phyloP scores from a whole-genome alignment of 1,140 invertebrate species.

The Camponotus floridanus region DNA sequence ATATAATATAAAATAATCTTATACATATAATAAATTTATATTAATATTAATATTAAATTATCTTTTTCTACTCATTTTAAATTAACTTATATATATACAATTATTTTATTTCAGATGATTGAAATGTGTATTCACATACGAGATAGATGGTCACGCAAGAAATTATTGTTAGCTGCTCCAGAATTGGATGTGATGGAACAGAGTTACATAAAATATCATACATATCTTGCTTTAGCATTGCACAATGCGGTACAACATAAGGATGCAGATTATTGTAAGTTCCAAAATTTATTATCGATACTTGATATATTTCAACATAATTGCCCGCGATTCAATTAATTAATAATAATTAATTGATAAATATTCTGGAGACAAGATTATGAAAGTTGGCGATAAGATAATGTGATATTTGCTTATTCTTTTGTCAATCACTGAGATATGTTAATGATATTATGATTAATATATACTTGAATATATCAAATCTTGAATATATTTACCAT shows the following conservation, averaged over 20 bases:
- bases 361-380: conserved; percentile 8
- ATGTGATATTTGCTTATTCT: conserved; percentile 16
- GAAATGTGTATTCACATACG: conserved; percentile 82
- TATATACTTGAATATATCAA: background rate
- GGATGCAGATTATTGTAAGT: conserved; percentile 84
- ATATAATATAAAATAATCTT: too few relatives aligned
- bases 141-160: conserved; percentile 80
- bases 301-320: conserved; percentile 68
- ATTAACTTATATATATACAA: conserved; percentile 19
- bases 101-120: conserved; percentile 76
- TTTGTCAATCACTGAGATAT: background rate
- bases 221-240: conserved; percentile 81
- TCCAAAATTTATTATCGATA: conserved; percentile 49
- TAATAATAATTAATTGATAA: background rate
- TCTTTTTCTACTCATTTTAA: background rate
- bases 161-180: conserved; percentile 70
- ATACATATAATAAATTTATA: too few relatives aligned
- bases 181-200: conserved; percentile 81
- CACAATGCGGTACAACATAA: conserved; percentile 83
- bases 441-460: conserved; percentile 20
- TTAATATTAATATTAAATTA: background rate
- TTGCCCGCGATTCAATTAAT: conserved; percentile 37
- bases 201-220: conserved; percentile 84
- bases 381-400: background rate
- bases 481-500: background rate